phyloP scores from a whole-genome alignment of 1,140 invertebrate genomes.

The Anastrepha ludens region DNA sequence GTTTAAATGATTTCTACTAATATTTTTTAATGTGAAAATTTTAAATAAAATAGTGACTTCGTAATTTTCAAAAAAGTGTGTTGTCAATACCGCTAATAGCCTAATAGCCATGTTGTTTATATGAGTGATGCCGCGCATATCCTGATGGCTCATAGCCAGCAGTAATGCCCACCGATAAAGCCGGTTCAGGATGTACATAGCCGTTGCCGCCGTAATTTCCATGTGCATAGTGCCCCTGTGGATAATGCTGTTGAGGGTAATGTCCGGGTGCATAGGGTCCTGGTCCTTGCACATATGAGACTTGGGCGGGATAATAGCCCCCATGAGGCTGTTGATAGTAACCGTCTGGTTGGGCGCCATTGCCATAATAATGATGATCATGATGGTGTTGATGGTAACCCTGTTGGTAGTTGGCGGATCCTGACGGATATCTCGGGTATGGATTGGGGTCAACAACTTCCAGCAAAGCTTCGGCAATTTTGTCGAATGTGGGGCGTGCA shows the following conservation, averaged over 20 bases:
- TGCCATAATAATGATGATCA: conserved; percentile 65
- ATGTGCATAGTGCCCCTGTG: too few relatives aligned
- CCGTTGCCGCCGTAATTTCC: background rate
- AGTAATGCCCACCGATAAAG: background rate
- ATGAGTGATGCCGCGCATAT: background rate
- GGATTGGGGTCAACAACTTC: conserved; percentile 56
- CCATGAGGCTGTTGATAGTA: conserved; percentile 45
- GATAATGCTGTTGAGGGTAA: background rate
- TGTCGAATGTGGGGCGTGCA: conserved; percentile 65
- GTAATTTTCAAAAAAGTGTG: background rate
- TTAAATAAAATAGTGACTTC: background rate
- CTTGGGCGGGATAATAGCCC: background rate
- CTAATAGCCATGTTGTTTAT: background rate
- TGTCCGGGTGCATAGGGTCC: background rate
- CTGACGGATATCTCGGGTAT: conserved; percentile 31
- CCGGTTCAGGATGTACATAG: background rate
- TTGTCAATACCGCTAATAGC: background rate
- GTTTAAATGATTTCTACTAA: too few relatives aligned
- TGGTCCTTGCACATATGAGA: background rate
- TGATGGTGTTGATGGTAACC: conserved; percentile 60
- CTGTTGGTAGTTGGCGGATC: conserved; percentile 61
- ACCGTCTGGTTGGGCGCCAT: conserved; percentile 59
- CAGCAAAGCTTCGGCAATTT: conserved; percentile 63
- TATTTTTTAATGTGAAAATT: too few relatives aligned
- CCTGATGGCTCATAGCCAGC: background rate